phyloP scores from a whole-genome alignment of 1,140 invertebrate genomes.

The Tetramorium alpestre region DNA sequence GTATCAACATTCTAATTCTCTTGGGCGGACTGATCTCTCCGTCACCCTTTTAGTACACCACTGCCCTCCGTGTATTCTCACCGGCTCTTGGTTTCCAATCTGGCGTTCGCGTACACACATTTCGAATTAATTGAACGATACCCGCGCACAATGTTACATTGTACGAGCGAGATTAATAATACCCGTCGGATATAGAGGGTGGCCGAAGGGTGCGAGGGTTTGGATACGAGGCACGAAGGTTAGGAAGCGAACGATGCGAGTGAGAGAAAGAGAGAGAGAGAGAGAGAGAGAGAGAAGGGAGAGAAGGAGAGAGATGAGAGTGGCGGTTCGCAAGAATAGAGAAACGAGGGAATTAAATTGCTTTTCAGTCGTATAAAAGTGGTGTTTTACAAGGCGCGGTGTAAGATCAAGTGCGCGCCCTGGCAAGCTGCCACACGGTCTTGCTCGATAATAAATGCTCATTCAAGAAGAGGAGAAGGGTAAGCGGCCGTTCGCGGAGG shows the following conservation, averaged over 20 bases:
- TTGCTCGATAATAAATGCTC: constrained; percentile 77
- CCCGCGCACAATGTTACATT: constrained; percentile 78
- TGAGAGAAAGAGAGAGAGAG: constrained; percentile 40
- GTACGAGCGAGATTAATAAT: constrained; percentile 77
- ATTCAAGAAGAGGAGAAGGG: constrained; percentile 74
- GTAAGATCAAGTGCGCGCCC: constrained; percentile 78
- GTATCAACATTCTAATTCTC: constrained; percentile 8
- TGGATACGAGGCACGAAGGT: background rate
- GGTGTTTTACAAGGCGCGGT: constrained; percentile 76
- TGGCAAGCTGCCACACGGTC: constrained; percentile 75
- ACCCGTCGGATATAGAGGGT: constrained; percentile 35
- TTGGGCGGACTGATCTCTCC: background rate
- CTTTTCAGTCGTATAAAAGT: constrained; percentile 75
- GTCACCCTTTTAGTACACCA: constrained; percentile 24
- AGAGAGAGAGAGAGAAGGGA: constrained; percentile 40
- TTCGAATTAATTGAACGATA: constrained; percentile 79
- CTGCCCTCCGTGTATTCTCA: constrained; percentile 27
- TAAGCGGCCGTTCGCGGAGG: constrained; percentile 20
- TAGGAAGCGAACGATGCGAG: constrained; percentile 31
- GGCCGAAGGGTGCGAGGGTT: constrained; percentile 9
- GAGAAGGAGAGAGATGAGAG: constrained; percentile 41
- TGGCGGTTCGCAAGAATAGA: constrained; percentile 58
- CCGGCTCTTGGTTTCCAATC: constrained; percentile 23
- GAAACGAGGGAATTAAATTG: constrained; percentile 77
- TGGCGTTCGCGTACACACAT: constrained; percentile 70